These are phyloP conservation scores for Hippolais icterina DNA, from an alignment of 2,113 vertebrate genomes.

Conservation along the genomic window DNA sequence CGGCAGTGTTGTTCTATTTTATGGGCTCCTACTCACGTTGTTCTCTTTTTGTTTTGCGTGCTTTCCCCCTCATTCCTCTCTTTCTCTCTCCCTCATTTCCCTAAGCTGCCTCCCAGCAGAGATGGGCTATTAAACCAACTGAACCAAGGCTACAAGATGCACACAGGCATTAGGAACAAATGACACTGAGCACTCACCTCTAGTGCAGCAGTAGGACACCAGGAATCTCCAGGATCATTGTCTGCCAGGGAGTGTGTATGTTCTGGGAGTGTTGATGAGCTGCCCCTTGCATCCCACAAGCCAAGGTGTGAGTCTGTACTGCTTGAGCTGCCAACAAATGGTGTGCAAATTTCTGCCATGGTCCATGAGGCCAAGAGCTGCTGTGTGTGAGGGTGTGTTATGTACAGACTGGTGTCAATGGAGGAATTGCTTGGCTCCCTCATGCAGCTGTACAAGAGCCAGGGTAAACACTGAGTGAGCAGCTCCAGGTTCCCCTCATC, in stretches of 20 bases:
- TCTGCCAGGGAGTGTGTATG: neutral
- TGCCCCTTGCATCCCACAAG: neutral
- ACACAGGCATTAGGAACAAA: neutral
- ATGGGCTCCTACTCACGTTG: neutral
- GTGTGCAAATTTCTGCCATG: accelerated
- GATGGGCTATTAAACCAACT: neutral
- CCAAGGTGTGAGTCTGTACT: neutral
- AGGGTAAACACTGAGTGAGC: neutral
- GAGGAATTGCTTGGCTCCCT: neutral
- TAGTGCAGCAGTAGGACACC: neutral
- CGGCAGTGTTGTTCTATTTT: neutral
- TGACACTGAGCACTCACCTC: neutral
- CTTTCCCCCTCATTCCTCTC: neutral
- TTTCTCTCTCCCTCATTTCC: neutral
- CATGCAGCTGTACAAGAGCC: neutral
- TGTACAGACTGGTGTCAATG: neutral
- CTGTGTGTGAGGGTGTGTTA: neutral
- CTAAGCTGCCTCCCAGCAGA: neutral
- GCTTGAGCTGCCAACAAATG: neutral
- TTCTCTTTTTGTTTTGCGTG: neutral
- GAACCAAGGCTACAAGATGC: neutral
- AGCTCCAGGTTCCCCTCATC: neutral
- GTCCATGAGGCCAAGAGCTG: neutral
- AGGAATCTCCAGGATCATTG: neutral
- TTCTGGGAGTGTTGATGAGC: neutral